Evolutionary conservation across 2,888 invertebrate species (phyloP), one percentile per base, ranked within the genome.

Genomic region (Limulus polyphemus): DNA sequence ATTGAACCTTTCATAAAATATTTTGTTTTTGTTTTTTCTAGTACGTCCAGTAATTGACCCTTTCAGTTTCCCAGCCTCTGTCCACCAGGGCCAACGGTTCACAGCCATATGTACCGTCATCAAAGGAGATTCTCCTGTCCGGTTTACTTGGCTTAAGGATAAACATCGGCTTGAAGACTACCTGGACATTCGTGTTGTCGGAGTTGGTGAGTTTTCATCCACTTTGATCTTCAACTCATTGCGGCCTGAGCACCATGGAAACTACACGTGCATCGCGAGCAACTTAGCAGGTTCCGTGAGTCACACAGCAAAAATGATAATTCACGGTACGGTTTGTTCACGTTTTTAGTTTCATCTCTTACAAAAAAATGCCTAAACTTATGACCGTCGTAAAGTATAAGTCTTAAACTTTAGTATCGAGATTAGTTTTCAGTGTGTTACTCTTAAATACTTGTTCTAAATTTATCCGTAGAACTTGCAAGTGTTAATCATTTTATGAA

Each of bases 21-120:
- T 32, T 32, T 32, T 32, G 32, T 32, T 32, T 64, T 55, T 62
- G 57, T 59, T 62, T 59, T 69, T 80, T 68, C 74, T 75, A 83
- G 84, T 83, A 79, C 90, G 90, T 14, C 90, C 90, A 32, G 85
- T 89, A 73, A 86, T 90, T 9, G 72, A 69, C 14, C 67, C 69
- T 32, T 71, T 71, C 54, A 55, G 57, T n/a, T 71, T 71, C 51
- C 67, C 70, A 0, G 64, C 65, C 47, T 79, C 79, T 70, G 76
- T 81, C 60, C 78, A 80, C 67, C 73, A 75, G 62, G 77, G 77
- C 50, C 75, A 74, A 67, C 72, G 77, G 60, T 74, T 74, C 63
- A 74, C 73, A 67, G 75, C 76, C 61, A 73, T 77, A 57, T 78
- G 78, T 71, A 74, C 74, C 59, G 74, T 77, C 54, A 74, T 70